These are phyloP conservation scores for Semnornis frantzii DNA, from an alignment of 2,113 vertebrate genomes.

Conservation along the genomic window DNA sequence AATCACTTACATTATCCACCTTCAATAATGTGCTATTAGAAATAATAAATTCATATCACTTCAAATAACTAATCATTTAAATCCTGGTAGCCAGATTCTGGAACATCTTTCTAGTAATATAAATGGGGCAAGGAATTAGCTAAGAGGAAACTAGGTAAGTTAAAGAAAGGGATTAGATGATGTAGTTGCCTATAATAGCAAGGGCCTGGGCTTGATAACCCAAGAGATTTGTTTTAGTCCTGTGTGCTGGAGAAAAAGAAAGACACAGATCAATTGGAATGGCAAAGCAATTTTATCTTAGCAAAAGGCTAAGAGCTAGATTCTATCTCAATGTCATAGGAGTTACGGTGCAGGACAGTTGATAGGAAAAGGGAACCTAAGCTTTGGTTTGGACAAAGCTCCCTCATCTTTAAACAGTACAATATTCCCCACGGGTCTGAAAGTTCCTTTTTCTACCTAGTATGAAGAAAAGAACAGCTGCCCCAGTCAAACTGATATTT, in stretches of 20 bases:
- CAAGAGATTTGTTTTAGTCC: background rate
- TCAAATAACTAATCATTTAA: background rate
- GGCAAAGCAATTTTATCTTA: conserved; percentile 21
- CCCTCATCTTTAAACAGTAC: background rate
- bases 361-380: background rate
- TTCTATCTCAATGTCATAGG: background rate
- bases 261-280: background rate
- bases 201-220: background rate
- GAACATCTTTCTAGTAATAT: background rate
- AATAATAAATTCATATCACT: background rate
- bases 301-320: background rate
- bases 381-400: background rate
- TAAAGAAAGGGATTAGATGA: background rate
- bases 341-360: background rate
- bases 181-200: background rate
- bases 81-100: background rate
- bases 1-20: background rate
- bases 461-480: background rate
- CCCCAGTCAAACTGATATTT: background rate
- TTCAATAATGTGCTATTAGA: background rate
- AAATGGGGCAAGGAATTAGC: background rate
- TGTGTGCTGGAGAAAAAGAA: background rate
- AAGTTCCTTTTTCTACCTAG: background rate
- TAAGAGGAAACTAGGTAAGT: background rate
- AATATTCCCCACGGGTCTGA: background rate